A percentile compares a stretch with the other conserved stretches of the same genome.
These are phyloP conservation scores for Eubucco bourcierii DNA, from an alignment of 2,113 vertebrate genomes.

Conservation along the genomic window DNA sequence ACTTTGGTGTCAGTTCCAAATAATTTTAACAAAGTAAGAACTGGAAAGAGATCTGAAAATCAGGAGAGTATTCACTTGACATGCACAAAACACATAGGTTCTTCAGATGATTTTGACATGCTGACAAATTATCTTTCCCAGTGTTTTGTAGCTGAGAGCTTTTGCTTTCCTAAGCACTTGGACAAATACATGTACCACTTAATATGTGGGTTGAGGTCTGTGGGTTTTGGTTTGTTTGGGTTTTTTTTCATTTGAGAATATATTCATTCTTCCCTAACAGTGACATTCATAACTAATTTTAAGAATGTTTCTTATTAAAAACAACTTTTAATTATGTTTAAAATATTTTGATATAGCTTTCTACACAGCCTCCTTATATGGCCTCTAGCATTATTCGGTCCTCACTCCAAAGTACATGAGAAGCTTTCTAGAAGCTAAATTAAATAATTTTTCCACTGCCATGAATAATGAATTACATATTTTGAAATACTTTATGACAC, in stretches of 20 bases:
- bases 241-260: background rate
- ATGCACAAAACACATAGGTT: background rate
- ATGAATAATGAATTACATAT: background rate
- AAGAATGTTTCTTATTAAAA: background rate
- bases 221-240: background rate
- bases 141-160: background rate
- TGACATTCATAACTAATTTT: background rate
- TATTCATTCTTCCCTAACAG: background rate
- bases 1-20: background rate
- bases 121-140: background rate
- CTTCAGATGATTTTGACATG: background rate
- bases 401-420: background rate
- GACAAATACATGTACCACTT: background rate
- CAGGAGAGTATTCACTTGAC: background rate
- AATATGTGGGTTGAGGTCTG: background rate
- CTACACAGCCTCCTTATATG: background rate
- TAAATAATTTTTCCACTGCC: background rate
- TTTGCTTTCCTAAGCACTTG: background rate
- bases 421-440: background rate
- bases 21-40: background rate
- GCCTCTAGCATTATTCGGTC: background rate
- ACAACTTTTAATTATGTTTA: background rate
- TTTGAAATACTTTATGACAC: slow-evolving; percentile 48
- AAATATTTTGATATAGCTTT: background rate
- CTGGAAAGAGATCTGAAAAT: background rate